Base-by-base conservation (phyloP, 2,113 vertebrate genomes). In the Chionodraco myersi region DNA sequence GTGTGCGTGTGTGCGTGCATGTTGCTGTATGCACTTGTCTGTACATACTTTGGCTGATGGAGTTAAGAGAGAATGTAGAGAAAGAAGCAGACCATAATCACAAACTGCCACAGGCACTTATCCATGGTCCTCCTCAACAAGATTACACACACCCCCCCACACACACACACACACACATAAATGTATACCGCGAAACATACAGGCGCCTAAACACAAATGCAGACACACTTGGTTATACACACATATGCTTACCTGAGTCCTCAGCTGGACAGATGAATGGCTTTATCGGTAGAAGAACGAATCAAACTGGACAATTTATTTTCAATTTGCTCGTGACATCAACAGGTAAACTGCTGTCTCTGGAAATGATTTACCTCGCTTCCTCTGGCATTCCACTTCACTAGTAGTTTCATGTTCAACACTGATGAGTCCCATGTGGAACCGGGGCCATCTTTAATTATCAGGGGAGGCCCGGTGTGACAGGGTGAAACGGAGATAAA, bases 271-370 rank as follows among this genome's bases (percentile, higher is more conserved):
- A 81, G 52, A 80, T 74, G 44, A 79, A 41, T 41, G 21, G 16
- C 21, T 53, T 78, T 16, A 78, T 66, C 52, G 73, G 45, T 67
- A 47, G 52, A 69, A 49, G 16, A 54, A 65, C 52, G 79, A 1
- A 57, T 54, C 75, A 81, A 72, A 77, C 66, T 0, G 8, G 44
- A 12, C 58, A 7, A 80, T 90, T 89, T 83, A 82, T 87, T 83
- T 79, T 82, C 69, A 90, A 82, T 89, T 70, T 79, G 57, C 67
- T 80, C 15, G 70, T 80, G 80, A 88, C 82, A 89, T 82, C 75
- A 88, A 67, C 60, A 75, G 66, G 63, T 80, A 84, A 86, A 84
- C 67, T 82, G 70, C 69, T 87, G 67, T 89, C 75, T 47, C 1
- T 41, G 76, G 79, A 75, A 77, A 84, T 86, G 41, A 86, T 86